Evolutionary conservation across 2,113 vertebrate genomes (phyloP), one percentile per base, ranked within the genome.

Genomic region (Cynopterus brachyotis): DNA sequence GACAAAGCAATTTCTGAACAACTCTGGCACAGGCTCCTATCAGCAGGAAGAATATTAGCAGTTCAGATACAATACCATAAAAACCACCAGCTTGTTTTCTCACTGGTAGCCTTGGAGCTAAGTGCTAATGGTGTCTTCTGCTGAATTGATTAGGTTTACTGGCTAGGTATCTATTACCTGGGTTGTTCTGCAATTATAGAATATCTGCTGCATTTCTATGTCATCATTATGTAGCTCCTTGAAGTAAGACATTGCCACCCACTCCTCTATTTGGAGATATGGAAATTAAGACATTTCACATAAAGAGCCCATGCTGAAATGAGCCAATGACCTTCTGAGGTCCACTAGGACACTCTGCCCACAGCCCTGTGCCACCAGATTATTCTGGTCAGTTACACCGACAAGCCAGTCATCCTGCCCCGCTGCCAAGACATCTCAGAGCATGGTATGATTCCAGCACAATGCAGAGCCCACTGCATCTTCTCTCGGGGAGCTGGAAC

Each of bases 1-100:
- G 85, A 97, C 93, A 93, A 97, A 84, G 66, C 87, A 97, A 97
- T 96, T 96, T 96, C 75, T 95, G 55, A 97, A 83, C 62, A 91
- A 82, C 70, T 80, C 72, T 8, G 47, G n/a, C 37, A 80, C 95
- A 87, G 91, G 16, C 37, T 97, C 95, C 90, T 67, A 96, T 70
- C 62, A 94, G 95, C 97, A 95, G 96, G 80, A 92, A 98, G 91
- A 97, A 42, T 87, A 91, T 86, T 95, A 85, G 90, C 53, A 47
- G 82, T 45, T 96, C 91, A 97, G 86, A 94, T 32, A 93, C 53
- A 95, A 92, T 76, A 97, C 95, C 97, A 95, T 85, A 90, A 97
- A 96, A 97, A 30, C 72, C 85, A 0, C 66, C 87, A 90, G 96
- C 90, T 67, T 97, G 88, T 70, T 73, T 50, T 95, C 94, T 97